A percentile compares a stretch with the other conserved stretches of the same genome.
These are phyloP conservation scores for Microplitis mediator DNA, from an alignment of 1,140 invertebrate genomes.

Conservation along the genomic window DNA sequence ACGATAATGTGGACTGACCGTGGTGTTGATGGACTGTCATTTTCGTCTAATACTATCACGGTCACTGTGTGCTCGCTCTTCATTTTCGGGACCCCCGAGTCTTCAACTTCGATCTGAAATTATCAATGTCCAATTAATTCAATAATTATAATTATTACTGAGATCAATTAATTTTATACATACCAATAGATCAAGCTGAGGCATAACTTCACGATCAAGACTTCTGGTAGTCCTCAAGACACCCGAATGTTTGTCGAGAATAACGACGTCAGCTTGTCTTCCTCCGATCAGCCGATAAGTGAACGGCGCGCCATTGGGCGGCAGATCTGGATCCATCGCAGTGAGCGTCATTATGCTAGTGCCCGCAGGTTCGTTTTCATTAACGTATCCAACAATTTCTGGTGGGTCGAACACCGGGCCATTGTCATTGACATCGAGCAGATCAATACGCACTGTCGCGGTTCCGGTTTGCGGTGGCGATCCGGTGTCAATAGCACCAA, in stretches of 20 bases:
- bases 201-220: conserved; percentile 82
- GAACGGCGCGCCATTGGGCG: conserved; percentile 92
- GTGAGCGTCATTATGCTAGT: conserved; percentile 83
- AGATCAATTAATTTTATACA: conserved; percentile 24
- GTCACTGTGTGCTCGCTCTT: conserved; percentile 77
- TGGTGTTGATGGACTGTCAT: conserved; percentile 87
- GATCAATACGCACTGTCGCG: conserved; percentile 74
- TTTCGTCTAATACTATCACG: conserved; percentile 84
- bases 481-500: conserved; percentile 90
- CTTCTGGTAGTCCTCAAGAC: conserved; percentile 77
- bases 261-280: conserved; percentile 76
- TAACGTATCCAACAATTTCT: conserved; percentile 75
- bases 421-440: conserved; percentile 93
- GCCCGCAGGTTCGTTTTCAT: conserved; percentile 86
- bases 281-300: conserved; percentile 80
- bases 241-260: conserved; percentile 79
- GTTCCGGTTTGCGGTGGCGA: conserved; percentile 87
- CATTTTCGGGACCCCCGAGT: conserved; percentile 85
- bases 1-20: conserved; percentile 83
- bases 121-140: conserved; percentile 5
- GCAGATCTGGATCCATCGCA: conserved; percentile 87
- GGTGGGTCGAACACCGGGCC: conserved; percentile 81
- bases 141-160: not conserved
- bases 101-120: conserved; percentile 79
- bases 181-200: conserved; percentile 73